Evolutionary conservation across 2,888 invertebrate genomes (phyloP), one percentile per base, ranked within the genome.

Genomic region (Melieria omissa): DNA sequence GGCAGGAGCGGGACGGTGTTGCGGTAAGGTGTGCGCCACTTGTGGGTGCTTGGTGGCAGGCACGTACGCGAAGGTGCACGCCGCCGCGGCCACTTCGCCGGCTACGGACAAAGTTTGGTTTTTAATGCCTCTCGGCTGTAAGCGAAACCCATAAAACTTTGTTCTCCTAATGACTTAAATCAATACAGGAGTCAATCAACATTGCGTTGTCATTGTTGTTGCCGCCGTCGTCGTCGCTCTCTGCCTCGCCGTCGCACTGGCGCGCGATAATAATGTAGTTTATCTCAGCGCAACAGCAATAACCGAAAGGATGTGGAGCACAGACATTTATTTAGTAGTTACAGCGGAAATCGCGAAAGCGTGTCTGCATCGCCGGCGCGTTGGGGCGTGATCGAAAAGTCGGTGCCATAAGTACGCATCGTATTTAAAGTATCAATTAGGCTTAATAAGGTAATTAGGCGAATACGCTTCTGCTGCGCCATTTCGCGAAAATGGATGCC

Each of bases 161-260:
- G 70, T 65, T 71, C 71, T 70, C 66, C 73, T 78, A 80, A 80
- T 78, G 78, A 78, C 79, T 77, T 78, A 75, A 80, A 76, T 78
- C 78, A 78, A 73, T 80, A 80, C 76, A 76, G 79, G 77, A 79
- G 79, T 79, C 78, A 78, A 78, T 78, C 78, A 76, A 77, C 78
- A 74, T 74, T 75, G 65, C 66, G 60, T 65, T 58, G 54, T 68
- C 10, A 16, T 6, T 16, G 55, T 63, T 54, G 65, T 65, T 54
- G 44, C 10, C 52, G 10, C 14, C 52, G 7, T 52, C 52, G 52
- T 5, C 9, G 4, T 29, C 29, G 29, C 29, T 2, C 29, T 29
- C 2, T 29, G 2, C 29, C 29, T 29, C 29, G 29, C 29, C 29
- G 29, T 29, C 29, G 29, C 29, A 29, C 29, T 29, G 29, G 29